Conservation (phyloP, 2,797 vertebrate genomes). For the Pipistrellus pipistrellus region DNA sequence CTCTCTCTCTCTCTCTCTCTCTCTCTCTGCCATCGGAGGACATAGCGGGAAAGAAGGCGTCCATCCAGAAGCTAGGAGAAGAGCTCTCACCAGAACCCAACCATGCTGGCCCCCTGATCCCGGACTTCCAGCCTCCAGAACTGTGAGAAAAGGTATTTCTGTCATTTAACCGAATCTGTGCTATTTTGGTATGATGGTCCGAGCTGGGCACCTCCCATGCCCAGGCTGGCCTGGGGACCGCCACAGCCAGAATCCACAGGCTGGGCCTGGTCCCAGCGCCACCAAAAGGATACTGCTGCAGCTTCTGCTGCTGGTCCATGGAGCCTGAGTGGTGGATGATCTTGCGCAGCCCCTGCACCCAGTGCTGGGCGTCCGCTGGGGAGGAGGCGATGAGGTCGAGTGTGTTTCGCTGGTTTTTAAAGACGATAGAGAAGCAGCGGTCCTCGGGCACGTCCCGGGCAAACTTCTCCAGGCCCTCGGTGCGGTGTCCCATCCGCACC, state of each 20-base stretch:
- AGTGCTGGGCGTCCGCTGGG: slow-evolving; percentile 89
- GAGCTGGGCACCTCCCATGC: neutral
- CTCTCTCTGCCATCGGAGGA: neutral
- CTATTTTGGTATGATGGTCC: neutral
- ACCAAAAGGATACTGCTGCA: slow-evolving; percentile 96
- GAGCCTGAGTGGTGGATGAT: slow-evolving; percentile 91
- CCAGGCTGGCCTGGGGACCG: neutral
- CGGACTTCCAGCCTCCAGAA: neutral
- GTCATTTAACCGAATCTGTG: neutral
- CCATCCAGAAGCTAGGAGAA: too few species aligned
- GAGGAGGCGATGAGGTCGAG: slow-evolving; percentile 94
- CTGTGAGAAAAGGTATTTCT: neutral
- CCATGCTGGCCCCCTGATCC: neutral
- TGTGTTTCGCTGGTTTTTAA: slow-evolving; percentile 93
- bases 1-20: neutral
- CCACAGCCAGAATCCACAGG: neutral
- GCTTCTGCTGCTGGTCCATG: slow-evolving; percentile 93
- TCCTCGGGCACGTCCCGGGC: slow-evolving; percentile 89
- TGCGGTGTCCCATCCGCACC: slow-evolving; percentile 94
- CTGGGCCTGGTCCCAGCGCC: neutral
- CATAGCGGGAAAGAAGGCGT: neutral
- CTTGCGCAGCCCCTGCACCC: slow-evolving; percentile 93
- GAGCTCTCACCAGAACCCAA: neutral
- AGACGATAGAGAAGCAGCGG: slow-evolving; percentile 96
- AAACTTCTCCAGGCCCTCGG: slow-evolving; percentile 94